Evolutionary conservation across 1,140 invertebrate genomes (phyloP).

Genomic region (Drosophila equinoxialis): DNA sequence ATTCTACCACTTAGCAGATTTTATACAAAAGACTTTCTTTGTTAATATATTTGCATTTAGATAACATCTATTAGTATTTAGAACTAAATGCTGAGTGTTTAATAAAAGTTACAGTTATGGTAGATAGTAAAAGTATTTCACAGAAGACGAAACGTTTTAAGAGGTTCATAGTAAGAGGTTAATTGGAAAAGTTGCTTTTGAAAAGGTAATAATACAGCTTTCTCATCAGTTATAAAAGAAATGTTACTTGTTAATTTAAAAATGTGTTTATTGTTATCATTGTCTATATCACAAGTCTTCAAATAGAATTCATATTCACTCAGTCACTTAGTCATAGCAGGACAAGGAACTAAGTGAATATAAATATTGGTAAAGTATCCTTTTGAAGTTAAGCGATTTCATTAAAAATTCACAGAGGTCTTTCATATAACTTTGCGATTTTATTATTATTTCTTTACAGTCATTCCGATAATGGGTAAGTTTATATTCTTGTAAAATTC

Average conservation of each 20-base stretch:
- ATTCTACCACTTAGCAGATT: neutral
- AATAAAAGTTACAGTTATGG: neutral
- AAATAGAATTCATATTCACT: too few species aligned
- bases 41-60: neutral
- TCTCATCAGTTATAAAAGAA: too few species aligned
- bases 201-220: too few species aligned
- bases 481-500: slow-evolving; percentile 5
- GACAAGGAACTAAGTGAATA: neutral
- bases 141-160: too few species aligned
- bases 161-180: too few species aligned
- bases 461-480: slow-evolving; percentile 35
- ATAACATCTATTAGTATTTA: neutral
- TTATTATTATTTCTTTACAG: slow-evolving; percentile 24
- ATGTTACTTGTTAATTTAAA: too few species aligned
- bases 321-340: neutral
- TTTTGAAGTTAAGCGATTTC: slow-evolving; percentile 10
- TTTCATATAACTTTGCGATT: slow-evolving; percentile 14
- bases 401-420: slow-evolving; percentile 24
- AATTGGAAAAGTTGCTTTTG: too few species aligned
- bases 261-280: too few species aligned
- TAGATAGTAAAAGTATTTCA: neutral
- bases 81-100: neutral
- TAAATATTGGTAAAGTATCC: neutral
- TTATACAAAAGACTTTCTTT: neutral
- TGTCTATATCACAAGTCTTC: too few species aligned